Conservation (phyloP, 2,888 invertebrate genomes). For the Sinhomidia bicolor region DNA sequence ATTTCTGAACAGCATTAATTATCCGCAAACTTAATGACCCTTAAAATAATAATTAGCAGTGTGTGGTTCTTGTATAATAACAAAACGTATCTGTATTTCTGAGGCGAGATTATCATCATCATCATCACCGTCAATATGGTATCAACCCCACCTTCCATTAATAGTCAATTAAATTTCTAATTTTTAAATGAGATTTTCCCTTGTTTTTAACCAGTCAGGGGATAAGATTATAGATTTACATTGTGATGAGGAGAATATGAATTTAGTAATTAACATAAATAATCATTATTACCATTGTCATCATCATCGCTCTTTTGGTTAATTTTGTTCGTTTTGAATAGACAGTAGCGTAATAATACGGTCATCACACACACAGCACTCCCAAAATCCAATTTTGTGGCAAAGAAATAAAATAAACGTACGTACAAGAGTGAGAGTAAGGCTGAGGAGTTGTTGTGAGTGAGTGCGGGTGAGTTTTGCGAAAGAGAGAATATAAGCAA, state of each 20-base stretch:
- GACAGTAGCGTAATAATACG: constrained; percentile 35
- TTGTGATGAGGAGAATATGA: no score
- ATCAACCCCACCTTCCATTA: constrained; percentile 31
- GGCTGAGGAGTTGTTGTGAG: not conserved
- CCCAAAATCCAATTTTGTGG: constrained; percentile 35
- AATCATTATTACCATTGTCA: not conserved
- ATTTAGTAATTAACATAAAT: constrained; percentile 40
- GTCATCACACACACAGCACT: constrained; percentile 38
- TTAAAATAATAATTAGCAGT: constrained; percentile 23
- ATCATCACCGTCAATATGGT: not conserved
- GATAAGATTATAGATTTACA: no score
- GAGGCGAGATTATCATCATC: not conserved
- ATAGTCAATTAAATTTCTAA: constrained; percentile 50
- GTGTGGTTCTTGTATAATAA: constrained; percentile 17
- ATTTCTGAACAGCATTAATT: constrained; percentile 56
- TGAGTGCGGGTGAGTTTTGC: not conserved
- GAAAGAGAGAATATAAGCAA: not conserved
- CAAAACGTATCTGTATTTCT: not conserved
- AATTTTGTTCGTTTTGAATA: constrained; percentile 32
- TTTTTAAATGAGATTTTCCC: constrained; percentile 49
- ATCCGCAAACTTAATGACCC: constrained; percentile 49
- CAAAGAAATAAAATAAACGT: constrained; percentile 11
- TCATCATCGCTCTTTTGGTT: no score
- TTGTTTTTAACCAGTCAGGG: not conserved
- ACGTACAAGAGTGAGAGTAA: not conserved